Base-by-base conservation (phyloP, 1,140 invertebrate species). In the Dinoponera quadriceps region DNA sequence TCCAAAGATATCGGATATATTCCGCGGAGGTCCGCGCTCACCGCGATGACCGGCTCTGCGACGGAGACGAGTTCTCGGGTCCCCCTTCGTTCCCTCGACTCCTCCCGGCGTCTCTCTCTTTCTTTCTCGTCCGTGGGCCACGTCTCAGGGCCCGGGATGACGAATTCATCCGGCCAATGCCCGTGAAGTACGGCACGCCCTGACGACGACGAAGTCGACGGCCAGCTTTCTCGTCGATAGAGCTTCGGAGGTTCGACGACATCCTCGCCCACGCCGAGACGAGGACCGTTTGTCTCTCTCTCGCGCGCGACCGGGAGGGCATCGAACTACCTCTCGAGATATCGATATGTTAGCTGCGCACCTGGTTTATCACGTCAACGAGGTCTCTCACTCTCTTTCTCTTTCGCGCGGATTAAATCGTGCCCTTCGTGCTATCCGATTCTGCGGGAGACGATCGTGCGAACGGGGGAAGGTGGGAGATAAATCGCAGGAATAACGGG, bases 1-100 rank as follows among this genome's bases (percentile, higher is more conserved):
- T 93, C 93, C 90, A 92, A 94, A 94, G 92, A 94, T 94, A 94
- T 94, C 91, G 92, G 91, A 91, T 92, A 89, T 89, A 91, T 86
- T 84, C 83, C 57, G 60, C 20, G 44, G 65, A 20, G 25, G 33
- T 29, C 49, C n/a, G 22, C 18, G 13, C 60, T 11, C 5, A 9
- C 38, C 4, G 44, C 62, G 63, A 63, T 59, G 82, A 71, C 55
- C 73, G 75, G 59, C 14, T 20, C 13, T 13, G 33, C 84, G 44
- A 57, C 18, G 62, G 49, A 63, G 60, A 83, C 62, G 72, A 48
- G 22, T 55, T 22, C n/a, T n/a, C 62, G 33, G 60, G 18, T 44
- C 68, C n/a, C 54, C 48, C 29, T 62, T 44, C 38, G 38, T 44
- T 44, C 38, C 38, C 38, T 44, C 38, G 7, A 9, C 38, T 44